A percentile compares a stretch with the other conserved stretches of the same genome.
Evolutionary conservation across 1,140 invertebrate species (phyloP).

Genomic region (Bactericera cockerelli): DNA sequence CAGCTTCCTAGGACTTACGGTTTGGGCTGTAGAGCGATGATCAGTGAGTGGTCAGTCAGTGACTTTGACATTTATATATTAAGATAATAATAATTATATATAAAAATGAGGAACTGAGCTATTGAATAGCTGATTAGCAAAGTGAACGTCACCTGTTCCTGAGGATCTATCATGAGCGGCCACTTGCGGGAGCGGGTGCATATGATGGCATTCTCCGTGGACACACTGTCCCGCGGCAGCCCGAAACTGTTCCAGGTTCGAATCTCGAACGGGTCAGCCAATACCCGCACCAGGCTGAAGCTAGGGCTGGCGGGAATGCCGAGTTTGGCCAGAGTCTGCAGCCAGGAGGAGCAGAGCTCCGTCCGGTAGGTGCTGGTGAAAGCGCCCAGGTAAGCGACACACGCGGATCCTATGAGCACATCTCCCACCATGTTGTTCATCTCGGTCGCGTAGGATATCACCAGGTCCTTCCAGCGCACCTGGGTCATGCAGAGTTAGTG

Average conservation of each 20-base stretch:
- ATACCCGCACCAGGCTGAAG: slow-evolving; percentile 50
- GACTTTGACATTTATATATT: too few species aligned
- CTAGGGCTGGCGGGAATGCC: slow-evolving; percentile 51
- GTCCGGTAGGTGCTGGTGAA: slow-evolving; percentile 61
- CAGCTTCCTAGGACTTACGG: too few species aligned
- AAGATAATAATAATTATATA: too few species aligned
- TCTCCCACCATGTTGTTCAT: slow-evolving; percentile 58
- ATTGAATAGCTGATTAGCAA: too few species aligned
- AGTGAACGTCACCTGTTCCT: slow-evolving; percentile 68
- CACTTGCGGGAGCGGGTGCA: slow-evolving; percentile 62
- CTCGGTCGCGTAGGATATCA: slow-evolving; percentile 25
- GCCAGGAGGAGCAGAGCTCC: slow-evolving; percentile 50
- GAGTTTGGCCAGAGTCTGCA: slow-evolving; percentile 38
- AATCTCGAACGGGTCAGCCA: slow-evolving; percentile 71
- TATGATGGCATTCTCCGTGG: slow-evolving; percentile 74
- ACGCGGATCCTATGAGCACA: slow-evolving; percentile 65
- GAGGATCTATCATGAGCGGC: slow-evolving; percentile 81
- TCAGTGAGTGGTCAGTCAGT: too few species aligned
- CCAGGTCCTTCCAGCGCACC: slow-evolving; percentile 9
- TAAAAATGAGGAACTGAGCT: too few species aligned
- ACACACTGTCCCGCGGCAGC: slow-evolving; percentile 63
- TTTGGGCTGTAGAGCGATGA: too few species aligned
- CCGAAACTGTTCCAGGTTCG: slow-evolving; percentile 69
- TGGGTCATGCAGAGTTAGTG: too few species aligned
- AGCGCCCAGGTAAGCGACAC: slow-evolving; percentile 73